phyloP scores from a whole-genome alignment of 2,113 vertebrate genomes.

The Oxygymnocypris stewartii region DNA sequence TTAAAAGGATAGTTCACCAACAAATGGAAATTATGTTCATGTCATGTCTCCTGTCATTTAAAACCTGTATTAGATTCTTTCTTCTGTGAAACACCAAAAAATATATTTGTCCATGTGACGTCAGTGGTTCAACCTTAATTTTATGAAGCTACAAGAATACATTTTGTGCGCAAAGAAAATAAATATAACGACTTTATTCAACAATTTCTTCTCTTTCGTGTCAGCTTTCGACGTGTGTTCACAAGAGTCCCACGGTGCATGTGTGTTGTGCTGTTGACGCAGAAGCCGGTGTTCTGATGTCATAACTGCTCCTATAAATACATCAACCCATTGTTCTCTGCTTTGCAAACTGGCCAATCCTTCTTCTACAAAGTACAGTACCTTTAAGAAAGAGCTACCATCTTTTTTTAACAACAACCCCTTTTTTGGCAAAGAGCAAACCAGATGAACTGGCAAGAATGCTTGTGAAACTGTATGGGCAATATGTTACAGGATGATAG shows the following conservation, averaged over 20 bases:
- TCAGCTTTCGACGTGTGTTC: no score
- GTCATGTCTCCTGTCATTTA: background rate
- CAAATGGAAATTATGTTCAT: background rate
- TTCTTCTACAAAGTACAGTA: background rate
- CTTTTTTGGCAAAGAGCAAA: conserved; percentile 72
- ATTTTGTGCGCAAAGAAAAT: no score
- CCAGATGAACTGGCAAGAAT: conserved; percentile 75
- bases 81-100: background rate
- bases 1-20: background rate
- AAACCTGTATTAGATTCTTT: background rate
- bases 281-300: no score
- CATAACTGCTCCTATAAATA: background rate
- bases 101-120: background rate
- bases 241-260: no score
- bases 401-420: conserved; percentile 50
- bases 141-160: no score
- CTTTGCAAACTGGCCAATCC: background rate
- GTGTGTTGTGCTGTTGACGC: no score
- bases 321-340: background rate
- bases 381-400: background rate
- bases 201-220: no score
- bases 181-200: no score
- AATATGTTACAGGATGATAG: conserved; percentile 75
- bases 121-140: no score
- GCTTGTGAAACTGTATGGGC: conserved; percentile 77